phyloP scores from a whole-genome alignment of 2,797 vertebrate genomes.

The Micrastur ruficollis region DNA sequence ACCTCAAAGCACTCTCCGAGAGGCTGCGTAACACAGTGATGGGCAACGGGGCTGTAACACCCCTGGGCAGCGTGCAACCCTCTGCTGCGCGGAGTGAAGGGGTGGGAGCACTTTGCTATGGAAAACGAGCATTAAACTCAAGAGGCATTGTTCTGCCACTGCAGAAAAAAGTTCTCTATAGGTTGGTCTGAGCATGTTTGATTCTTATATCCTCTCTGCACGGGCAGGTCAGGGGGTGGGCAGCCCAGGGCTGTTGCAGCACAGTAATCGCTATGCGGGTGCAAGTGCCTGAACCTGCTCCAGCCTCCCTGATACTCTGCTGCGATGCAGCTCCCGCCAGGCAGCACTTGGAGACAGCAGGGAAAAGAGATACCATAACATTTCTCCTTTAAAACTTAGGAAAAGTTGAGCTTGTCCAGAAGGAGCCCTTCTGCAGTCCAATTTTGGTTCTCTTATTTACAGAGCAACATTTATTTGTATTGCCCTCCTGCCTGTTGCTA shows the following conservation, averaged over 20 bases:
- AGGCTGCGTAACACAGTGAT: rapidly evolving
- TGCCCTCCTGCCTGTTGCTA: conserved; percentile 35
- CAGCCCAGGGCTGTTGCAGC: background rate
- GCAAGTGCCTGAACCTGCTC: background rate
- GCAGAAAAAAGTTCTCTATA: background rate
- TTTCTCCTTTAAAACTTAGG: background rate
- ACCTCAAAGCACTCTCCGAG: background rate
- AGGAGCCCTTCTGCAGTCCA: background rate
- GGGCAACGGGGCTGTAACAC: background rate
- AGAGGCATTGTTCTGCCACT: background rate
- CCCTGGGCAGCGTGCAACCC: rapidly evolving
- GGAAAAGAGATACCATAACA: background rate
- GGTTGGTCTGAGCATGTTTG: background rate
- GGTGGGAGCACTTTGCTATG: background rate
- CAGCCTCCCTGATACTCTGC: background rate
- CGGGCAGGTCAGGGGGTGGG: background rate
- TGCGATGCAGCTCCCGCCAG: rapidly evolving
- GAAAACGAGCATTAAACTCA: background rate
- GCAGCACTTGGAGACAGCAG: background rate
- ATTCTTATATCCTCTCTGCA: background rate
- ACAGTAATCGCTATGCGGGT: background rate
- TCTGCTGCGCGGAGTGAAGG: background rate
- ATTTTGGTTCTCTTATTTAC: conserved; percentile 6
- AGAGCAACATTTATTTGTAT: conserved; percentile 30
- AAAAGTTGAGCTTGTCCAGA: background rate